Percentiles rank a stretch among this genome's conserved stretches.
phyloP scores from a whole-genome alignment of 2,797 vertebrate species.

The Naso thynnoides region DNA sequence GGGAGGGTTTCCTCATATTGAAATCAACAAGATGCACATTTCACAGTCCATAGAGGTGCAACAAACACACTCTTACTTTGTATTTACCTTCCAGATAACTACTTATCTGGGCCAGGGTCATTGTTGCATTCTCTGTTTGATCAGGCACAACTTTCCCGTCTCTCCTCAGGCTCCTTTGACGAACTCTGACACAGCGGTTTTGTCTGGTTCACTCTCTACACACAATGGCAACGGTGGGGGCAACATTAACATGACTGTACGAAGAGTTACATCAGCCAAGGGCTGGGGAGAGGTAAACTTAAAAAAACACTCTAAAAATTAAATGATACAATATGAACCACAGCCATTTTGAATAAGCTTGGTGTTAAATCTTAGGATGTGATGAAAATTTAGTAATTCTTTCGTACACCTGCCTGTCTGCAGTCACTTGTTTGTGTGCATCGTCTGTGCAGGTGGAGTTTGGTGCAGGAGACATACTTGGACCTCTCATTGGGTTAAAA shows the following conservation, averaged over 20 bases:
- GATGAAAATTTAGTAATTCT: neutral
- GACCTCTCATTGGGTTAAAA: slow-evolving; percentile 95
- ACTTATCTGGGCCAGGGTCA: neutral
- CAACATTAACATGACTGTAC: slow-evolving; percentile 92
- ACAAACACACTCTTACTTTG: slow-evolving; percentile 3
- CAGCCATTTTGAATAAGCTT: neutral
- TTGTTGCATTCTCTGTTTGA: slow-evolving; percentile 3
- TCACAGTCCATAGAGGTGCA: slow-evolving; percentile 98
- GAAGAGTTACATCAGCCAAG: slow-evolving; percentile 92
- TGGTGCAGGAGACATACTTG: slow-evolving; percentile 94
- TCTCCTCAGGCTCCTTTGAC: slow-evolving; percentile 92
- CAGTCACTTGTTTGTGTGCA: slow-evolving; percentile 1
- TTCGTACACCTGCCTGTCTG: neutral
- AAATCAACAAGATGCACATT: slow-evolving; percentile 99
- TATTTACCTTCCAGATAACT: neutral
- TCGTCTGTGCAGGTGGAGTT: slow-evolving; percentile 90
- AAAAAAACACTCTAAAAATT: neutral
- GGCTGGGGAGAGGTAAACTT: slow-evolving; percentile 95
- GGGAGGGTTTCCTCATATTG: slow-evolving; percentile 94
- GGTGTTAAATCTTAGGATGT: neutral
- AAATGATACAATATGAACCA: neutral
- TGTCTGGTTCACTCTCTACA: slow-evolving; percentile 96
- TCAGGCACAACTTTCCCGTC: neutral
- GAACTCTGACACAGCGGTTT: slow-evolving; percentile 92
- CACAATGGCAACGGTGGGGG: slow-evolving; percentile 97